These are phyloP conservation scores for Pseudotriccus pelzelni DNA, from an alignment of 2,797 vertebrate species.

Conservation along the genomic window DNA sequence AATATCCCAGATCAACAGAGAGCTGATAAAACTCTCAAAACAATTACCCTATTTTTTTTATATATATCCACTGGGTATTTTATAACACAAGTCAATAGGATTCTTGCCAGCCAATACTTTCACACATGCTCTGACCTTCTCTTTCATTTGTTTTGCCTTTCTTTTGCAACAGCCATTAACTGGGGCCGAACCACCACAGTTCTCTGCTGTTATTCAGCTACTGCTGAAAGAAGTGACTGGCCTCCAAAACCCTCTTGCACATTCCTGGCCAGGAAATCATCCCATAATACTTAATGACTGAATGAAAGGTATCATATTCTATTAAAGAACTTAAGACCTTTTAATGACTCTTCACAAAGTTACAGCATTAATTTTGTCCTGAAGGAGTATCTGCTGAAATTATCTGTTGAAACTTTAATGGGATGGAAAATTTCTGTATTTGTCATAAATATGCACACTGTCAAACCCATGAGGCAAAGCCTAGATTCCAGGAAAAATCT, in stretches of 20 bases:
- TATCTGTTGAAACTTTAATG: constrained; percentile 50
- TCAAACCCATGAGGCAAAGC: constrained; percentile 15
- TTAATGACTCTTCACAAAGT: background rate
- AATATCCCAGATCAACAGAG: constrained; percentile 47
- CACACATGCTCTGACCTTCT: background rate
- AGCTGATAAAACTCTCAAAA: constrained; percentile 54
- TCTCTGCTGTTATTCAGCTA: background rate
- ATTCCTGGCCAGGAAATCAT: background rate
- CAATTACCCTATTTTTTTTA: constrained; percentile 53
- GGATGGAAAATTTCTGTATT: constrained; percentile 3
- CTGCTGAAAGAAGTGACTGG: background rate
- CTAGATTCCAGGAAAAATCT: background rate
- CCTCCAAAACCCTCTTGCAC: background rate
- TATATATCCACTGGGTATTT: constrained; percentile 29
- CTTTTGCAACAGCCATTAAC: background rate
- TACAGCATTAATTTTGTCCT: background rate
- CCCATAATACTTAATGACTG: background rate
- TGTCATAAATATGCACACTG: background rate
- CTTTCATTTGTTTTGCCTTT: background rate
- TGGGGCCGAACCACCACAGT: background rate
- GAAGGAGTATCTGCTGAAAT: constrained; percentile 23
- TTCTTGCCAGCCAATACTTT: constrained; percentile 12
- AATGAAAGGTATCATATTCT: background rate
- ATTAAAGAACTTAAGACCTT: background rate
- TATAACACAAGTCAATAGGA: background rate